Percentiles rank a stretch among this genome's conserved stretches.
Evolutionary conservation across 1,140 invertebrate genomes (phyloP).

Genomic region (Neodiprion lecontei): DNA sequence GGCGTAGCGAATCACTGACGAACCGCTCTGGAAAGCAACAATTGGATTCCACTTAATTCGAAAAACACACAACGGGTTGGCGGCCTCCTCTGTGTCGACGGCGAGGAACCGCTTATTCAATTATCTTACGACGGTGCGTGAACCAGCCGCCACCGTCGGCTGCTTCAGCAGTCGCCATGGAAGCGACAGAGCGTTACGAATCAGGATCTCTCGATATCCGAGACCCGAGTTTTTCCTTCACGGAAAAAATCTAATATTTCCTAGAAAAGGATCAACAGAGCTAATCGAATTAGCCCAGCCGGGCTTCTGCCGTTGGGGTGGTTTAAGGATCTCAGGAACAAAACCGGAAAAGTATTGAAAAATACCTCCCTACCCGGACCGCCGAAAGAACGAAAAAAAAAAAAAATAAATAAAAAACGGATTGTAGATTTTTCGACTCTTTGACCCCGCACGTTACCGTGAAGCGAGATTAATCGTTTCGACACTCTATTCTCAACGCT

Average conservation of each 20-base stretch:
- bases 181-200: neutral
- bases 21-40: constrained; percentile 4
- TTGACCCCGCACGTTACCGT: too few species aligned
- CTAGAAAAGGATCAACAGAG: neutral
- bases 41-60: constrained; percentile 5
- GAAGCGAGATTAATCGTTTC: too few species aligned
- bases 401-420: too few species aligned
- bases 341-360: too few species aligned
- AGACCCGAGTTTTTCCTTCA: neutral
- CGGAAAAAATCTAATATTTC: neutral
- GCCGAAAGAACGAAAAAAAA: neutral
- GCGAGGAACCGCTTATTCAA: constrained; percentile 4
- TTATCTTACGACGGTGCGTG: constrained; percentile 1
- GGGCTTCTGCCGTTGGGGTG: neutral
- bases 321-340: too few species aligned
- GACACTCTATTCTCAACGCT: too few species aligned
- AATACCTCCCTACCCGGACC: too few species aligned
- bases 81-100: constrained; percentile 3
- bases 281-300: neutral
- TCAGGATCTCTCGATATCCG: neutral
- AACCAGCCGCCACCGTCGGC: neutral
- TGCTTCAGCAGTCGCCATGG: neutral
- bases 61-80: constrained; percentile 4
- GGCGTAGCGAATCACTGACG: constrained; percentile 4
- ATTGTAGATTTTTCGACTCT: neutral